phyloP scores from a whole-genome alignment of 2,797 vertebrate species.

The Malurus splendens region DNA sequence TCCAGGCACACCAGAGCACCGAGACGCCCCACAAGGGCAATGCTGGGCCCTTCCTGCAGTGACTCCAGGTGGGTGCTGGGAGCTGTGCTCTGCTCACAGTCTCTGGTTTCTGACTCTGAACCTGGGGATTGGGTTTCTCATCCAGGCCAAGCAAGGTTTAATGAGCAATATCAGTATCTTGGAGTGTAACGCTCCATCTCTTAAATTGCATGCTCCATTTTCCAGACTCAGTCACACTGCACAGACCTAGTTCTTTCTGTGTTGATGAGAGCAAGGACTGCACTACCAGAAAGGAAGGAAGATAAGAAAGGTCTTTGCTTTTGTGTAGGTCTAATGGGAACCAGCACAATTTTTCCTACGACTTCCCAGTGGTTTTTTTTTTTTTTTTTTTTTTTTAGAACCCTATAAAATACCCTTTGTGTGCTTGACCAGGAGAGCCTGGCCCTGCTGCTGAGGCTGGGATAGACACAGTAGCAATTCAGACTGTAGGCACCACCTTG shows the following conservation, averaged over 20 bases:
- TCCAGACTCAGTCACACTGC: not conserved
- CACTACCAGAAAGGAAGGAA: not conserved
- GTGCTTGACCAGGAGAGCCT: not conserved
- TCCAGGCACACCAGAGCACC: slow-evolving; percentile 85
- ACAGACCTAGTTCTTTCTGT: not conserved
- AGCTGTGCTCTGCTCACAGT: not conserved
- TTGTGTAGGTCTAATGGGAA: not conserved
- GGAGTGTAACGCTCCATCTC: not conserved
- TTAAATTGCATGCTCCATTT: not conserved
- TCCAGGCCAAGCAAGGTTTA: not conserved
- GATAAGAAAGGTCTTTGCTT: not conserved
- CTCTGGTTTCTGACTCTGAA: not conserved
- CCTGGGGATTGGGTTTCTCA: not conserved
- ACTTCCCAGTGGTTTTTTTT: not conserved
- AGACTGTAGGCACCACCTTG: fast-evolving
- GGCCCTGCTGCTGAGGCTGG: not conserved
- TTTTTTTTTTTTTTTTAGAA: not conserved
- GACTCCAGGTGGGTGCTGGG: slow-evolving; percentile 22
- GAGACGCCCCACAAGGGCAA: slow-evolving; percentile 69
- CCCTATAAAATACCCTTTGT: not conserved
- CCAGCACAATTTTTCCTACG: not conserved
- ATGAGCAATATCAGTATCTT: not conserved
- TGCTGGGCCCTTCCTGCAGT: not conserved
- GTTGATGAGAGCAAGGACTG: not conserved
- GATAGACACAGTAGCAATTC: not conserved